phyloP scores from a whole-genome alignment of 2,797 vertebrate genomes.

The Todus mexicanus region DNA sequence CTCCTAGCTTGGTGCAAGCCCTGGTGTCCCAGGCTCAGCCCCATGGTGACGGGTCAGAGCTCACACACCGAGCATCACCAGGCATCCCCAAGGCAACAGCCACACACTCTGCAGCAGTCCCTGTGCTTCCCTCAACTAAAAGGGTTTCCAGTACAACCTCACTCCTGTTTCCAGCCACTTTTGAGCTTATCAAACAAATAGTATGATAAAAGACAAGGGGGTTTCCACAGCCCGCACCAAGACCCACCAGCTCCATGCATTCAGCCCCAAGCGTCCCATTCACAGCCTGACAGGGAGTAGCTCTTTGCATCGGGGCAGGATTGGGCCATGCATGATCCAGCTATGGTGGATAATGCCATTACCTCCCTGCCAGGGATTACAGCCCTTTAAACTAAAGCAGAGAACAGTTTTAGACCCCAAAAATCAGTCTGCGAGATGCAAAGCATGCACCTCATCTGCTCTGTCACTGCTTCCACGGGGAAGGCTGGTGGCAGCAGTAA shows the following conservation, averaged over 20 bases:
- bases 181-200: not conserved
- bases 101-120: not conserved
- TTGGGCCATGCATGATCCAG: not conserved
- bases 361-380: not conserved
- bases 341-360: not conserved
- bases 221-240: not conserved
- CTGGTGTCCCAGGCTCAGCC: not conserved
- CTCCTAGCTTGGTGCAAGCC: not conserved
- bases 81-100: not conserved
- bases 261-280: not conserved
- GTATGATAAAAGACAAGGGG: not conserved
- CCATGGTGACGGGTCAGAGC: not conserved
- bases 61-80: not conserved
- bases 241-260: not conserved
- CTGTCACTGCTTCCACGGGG: accelerated
- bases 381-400: not conserved
- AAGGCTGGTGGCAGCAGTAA: not conserved
- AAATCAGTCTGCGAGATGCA: not conserved
- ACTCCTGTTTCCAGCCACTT: not conserved
- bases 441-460: not conserved
- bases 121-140: too few relatives aligned
- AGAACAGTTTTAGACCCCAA: not conserved
- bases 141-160: not conserved
- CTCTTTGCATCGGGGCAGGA: not conserved
- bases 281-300: not conserved